Evolutionary conservation across 2,797 vertebrate genomes (phyloP), one percentile per base, ranked within the genome.

Genomic region (Aplochiton taeniatus): DNA sequence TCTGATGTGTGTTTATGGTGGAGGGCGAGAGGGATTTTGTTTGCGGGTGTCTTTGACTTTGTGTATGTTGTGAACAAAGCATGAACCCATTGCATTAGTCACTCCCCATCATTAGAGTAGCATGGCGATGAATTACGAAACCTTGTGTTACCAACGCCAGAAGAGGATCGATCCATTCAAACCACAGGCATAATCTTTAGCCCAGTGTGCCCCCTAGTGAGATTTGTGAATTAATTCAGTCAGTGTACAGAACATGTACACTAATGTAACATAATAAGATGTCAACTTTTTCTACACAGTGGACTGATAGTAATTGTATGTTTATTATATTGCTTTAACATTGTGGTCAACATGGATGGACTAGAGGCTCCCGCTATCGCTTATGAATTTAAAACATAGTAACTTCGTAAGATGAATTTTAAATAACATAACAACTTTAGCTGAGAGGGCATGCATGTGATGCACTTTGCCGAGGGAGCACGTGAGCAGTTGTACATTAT

Each of bases 151-250:
- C 31, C 6, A 6, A 31, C 2, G 6, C 31, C 31, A 31, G 31
- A 31, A 31, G 6, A 31, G 6, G 31, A 31, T 31, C 31, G 31
- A 31, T 31, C 31, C 31, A 31, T 31, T 6, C 31, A 31, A 31
- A 31, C 31, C 6, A 59, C 64, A 52, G 31, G 41, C 45, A 11
- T 48, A 72, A 82, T 11, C 18, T 69, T 69, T 74, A 66, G 72
- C 61, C 14, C 79, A 77, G 43, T 71, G 76, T 88, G 89, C 88
- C 89, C 86, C 89, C 89, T 87, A 74, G 83, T 86, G 89, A 65
- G 46, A 75, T 0, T 1, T 0, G 17, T 0, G 74, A 84, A 87
- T 64, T 43, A 12, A 11, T 6, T 58, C 68, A 66, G 46, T 66
- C 67, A 78, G 59, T 44, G n/a, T 31, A 31, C 31, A 31, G 31